These are phyloP conservation scores for Aphidius ervi DNA, from an alignment of 1,140 invertebrate genomes.

Conservation along the genomic window DNA sequence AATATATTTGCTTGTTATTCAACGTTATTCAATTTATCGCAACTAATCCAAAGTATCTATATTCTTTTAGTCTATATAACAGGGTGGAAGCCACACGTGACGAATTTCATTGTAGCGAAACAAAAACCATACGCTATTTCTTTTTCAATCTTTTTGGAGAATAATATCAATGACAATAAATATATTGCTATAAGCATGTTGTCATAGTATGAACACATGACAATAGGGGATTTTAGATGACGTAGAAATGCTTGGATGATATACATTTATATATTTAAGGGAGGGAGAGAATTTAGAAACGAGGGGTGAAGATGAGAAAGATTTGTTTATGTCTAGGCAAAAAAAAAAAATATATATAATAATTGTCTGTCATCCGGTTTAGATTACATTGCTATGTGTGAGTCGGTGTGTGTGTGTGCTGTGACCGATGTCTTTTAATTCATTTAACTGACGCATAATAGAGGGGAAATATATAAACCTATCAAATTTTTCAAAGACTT, in stretches of 20 bases:
- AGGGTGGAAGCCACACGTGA: conserved; percentile 14
- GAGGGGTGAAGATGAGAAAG: conserved; percentile 9
- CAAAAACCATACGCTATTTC: background rate
- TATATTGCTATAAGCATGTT: background rate
- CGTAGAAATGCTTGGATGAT: background rate
- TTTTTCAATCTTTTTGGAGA: background rate
- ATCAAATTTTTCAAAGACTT: too few relatives aligned
- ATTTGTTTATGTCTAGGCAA: conserved; percentile 15
- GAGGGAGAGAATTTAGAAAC: background rate
- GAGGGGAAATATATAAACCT: too few relatives aligned
- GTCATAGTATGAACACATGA: background rate
- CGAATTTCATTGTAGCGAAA: conserved; percentile 14
- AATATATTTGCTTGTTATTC: too few relatives aligned
- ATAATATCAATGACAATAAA: conserved; percentile 11
- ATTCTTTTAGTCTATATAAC: conserved; percentile 2
- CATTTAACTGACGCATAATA: too few relatives aligned
- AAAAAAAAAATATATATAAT: conserved; percentile 3
- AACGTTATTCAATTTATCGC: conserved; percentile 21
- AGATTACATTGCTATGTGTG: too few relatives aligned
- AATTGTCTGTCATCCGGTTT: background rate
- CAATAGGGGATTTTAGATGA: too few relatives aligned
- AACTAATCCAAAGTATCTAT: conserved; percentile 17
- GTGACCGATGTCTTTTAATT: too few relatives aligned
- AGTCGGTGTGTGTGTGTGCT: too few relatives aligned
- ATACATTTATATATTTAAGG: background rate